phyloP scores from a whole-genome alignment of 2,888 invertebrate genomes.

The Notodonta ziczac region DNA sequence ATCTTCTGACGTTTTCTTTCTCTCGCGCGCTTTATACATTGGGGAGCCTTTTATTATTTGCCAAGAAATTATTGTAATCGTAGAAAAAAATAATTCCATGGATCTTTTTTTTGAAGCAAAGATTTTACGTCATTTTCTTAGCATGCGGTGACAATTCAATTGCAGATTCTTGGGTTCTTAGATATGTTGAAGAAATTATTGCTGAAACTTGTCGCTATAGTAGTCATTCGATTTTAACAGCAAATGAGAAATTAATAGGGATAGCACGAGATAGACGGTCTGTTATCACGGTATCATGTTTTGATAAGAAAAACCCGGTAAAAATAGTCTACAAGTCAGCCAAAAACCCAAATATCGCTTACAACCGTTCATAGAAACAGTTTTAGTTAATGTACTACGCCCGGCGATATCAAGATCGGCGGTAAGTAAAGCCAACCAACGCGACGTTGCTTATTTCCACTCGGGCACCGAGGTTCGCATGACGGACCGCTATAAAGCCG shows the following conservation, averaged over 20 bases:
- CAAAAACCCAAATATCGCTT: neutral
- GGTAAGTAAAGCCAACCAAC: constrained; percentile 12
- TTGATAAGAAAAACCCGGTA: too few species aligned
- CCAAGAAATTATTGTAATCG: neutral
- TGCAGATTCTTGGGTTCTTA: too few species aligned
- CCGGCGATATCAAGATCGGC: constrained; percentile 36
- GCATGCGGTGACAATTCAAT: too few species aligned
- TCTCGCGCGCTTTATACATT: neutral
- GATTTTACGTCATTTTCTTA: too few species aligned
- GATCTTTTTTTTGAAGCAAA: too few species aligned
- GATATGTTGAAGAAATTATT: neutral
- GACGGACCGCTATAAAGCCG: constrained; percentile 40
- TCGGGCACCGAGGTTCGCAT: constrained; percentile 33
- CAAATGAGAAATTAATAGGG: neutral
- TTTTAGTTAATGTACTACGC: constrained; percentile 27
- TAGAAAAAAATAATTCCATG: too few species aligned
- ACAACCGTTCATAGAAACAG: constrained; percentile 27
- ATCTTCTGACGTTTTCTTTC: constrained; percentile 56
- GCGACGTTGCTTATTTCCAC: constrained; percentile 21
- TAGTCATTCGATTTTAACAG: neutral
- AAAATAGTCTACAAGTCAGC: too few species aligned
- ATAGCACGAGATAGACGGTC: neutral
- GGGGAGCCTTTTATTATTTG: neutral
- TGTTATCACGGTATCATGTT: neutral
- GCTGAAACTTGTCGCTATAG: neutral